Conservation (phyloP, 2,113 vertebrate genomes). For the Gambusia affinis region DNA sequence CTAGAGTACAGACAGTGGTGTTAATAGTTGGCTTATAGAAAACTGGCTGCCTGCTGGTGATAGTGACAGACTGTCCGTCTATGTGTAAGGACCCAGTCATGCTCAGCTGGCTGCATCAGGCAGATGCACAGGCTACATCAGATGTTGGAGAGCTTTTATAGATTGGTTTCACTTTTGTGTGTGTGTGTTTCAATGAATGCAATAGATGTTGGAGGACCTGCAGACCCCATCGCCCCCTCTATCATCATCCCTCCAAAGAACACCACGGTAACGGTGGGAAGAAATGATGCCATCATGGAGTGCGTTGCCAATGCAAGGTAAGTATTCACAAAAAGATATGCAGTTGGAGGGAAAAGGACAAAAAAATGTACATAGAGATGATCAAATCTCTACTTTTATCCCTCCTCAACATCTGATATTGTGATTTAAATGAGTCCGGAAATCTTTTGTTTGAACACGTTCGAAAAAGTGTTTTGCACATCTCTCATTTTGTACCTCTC, state of each 20-base stretch:
- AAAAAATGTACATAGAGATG: conserved; percentile 19
- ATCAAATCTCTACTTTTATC: conserved; percentile 21
- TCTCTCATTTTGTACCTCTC: conserved; percentile 49
- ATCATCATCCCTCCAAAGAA: conserved; percentile 95
- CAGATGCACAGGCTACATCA: conserved; percentile 29
- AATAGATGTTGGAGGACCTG: conserved; percentile 90
- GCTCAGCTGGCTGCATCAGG: conserved; percentile 35
- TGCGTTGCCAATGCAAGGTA: conserved; percentile 96
- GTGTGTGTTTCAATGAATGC: conserved; percentile 19
- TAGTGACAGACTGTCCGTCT: conserved; percentile 58
- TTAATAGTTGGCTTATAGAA: conserved; percentile 62
- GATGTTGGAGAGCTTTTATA: conserved; percentile 17
- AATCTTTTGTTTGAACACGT: conserved; percentile 63
- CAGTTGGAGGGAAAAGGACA: neutral
- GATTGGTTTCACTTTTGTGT: conserved; percentile 24
- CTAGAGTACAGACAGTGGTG: conserved; percentile 64
- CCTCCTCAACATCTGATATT: conserved; percentile 39
- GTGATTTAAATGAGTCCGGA: conserved; percentile 48
- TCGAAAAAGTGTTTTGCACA: conserved; percentile 46
- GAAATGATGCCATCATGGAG: conserved; percentile 93
- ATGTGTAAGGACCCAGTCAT: conserved; percentile 32
- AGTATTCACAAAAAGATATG: neutral
- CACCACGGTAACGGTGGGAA: conserved; percentile 92
- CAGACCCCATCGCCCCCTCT: conserved; percentile 93
- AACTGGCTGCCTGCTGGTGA: conserved; percentile 40